Evolutionary conservation across 2,888 invertebrate genomes (phyloP).

Genomic region (Drosophila quasianomalipes): DNA sequence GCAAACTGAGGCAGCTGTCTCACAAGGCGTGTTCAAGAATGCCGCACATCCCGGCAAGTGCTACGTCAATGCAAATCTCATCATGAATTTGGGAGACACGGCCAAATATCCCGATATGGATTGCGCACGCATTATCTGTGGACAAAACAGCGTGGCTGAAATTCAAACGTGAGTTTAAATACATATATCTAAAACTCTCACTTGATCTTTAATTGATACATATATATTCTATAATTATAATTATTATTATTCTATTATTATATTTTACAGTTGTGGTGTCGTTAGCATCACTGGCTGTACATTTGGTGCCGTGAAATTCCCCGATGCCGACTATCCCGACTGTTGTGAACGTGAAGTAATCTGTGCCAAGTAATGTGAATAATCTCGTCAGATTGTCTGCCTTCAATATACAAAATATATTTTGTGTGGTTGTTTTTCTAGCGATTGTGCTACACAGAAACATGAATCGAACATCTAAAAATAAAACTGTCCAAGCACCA

Average conservation of each 20-base stretch:
- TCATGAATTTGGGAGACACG: conserved; percentile 39
- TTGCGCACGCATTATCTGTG: conserved; percentile 59
- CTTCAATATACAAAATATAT: conserved; percentile 3
- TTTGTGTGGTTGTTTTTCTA: conserved; percentile 16
- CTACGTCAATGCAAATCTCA: conserved; percentile 37
- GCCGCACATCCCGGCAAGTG: conserved; percentile 71
- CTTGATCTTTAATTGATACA: neutral
- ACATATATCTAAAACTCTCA: neutral
- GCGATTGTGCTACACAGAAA: conserved; percentile 3
- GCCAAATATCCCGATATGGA: conserved; percentile 31
- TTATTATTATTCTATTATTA: neutral
- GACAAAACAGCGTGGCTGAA: conserved; percentile 25
- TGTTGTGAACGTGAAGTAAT: conserved; percentile 52
- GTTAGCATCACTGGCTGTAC: conserved; percentile 24
- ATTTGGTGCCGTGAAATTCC: conserved; percentile 39
- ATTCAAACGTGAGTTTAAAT: conserved; percentile 54
- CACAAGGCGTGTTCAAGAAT: conserved; percentile 41
- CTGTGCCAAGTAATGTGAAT: conserved; percentile 2
- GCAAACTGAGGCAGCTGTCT: conserved; percentile 41
- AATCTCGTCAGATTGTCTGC: neutral
- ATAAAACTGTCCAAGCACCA: conserved; percentile 11
- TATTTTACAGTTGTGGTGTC: conserved; percentile 57
- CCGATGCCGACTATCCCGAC: conserved; percentile 56
- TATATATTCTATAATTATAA: neutral
- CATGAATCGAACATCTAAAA: conserved; percentile 22